Evolutionary conservation across 2,888 invertebrate species (phyloP).

Genomic region (Drosophila flavopinicola): DNA sequence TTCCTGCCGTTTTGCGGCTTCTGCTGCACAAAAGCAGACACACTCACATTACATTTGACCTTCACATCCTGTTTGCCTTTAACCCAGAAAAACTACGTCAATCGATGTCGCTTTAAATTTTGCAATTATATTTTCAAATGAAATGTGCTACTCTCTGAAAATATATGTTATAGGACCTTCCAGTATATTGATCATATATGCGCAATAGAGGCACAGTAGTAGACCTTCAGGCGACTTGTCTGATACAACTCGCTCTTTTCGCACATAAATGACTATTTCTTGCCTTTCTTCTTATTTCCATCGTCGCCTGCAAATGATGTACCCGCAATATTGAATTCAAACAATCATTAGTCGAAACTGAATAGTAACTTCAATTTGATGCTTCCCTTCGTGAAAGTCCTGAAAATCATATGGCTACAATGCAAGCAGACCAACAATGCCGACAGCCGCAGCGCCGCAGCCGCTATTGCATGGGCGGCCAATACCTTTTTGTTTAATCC

Average conservation of each 20-base stretch:
- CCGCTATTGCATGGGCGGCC: slow-evolving; percentile 16
- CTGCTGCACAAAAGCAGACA: no score
- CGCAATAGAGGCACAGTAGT: no score
- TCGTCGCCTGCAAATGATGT: slow-evolving; percentile 1
- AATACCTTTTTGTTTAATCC: slow-evolving; percentile 1
- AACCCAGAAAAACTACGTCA: not conserved
- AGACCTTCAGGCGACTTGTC: no score
- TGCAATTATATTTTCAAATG: not conserved
- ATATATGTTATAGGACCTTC: not conserved
- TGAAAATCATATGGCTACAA: not conserved
- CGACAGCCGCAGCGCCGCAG: not conserved
- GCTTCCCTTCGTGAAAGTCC: not conserved
- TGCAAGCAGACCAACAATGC: not conserved
- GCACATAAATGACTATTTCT: not conserved
- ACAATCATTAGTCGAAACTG: not conserved
- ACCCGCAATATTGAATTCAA: not conserved
- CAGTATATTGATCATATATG: not conserved
- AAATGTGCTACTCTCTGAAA: no score
- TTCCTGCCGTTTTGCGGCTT: not conserved
- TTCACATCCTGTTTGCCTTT: slow-evolving; percentile 8
- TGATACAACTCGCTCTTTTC: not conserved
- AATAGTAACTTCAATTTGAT: not conserved
- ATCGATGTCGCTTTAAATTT: not conserved
- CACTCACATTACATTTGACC: slow-evolving; percentile 5
- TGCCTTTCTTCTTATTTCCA: slow-evolving; percentile 1